A percentile compares a stretch with the other conserved stretches of the same genome.
Evolutionary conservation across 1,140 invertebrate genomes (phyloP).

Genomic region (Heliothis subflexa): DNA sequence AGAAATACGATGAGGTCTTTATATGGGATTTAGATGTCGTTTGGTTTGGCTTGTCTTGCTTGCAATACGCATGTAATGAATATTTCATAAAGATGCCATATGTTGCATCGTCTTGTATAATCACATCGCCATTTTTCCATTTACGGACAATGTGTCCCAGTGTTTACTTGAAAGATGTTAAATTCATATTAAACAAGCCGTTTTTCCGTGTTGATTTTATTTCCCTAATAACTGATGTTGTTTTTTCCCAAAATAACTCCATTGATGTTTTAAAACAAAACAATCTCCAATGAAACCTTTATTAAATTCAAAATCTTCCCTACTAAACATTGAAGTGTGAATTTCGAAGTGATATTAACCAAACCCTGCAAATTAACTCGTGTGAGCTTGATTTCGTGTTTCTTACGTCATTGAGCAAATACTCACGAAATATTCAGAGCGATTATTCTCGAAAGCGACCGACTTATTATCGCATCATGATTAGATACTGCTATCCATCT

Average conservation of each 20-base stretch:
- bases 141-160: slow-evolving; percentile 13
- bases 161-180: slow-evolving; percentile 10
- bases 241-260: slow-evolving; percentile 29
- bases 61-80: slow-evolving; percentile 53
- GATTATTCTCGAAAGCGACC: slow-evolving; percentile 41
- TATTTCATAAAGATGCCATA: slow-evolving; percentile 47
- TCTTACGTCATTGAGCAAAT: slow-evolving; percentile 47
- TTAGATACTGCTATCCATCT: slow-evolving; percentile 45
- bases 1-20: slow-evolving; percentile 99
- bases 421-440: slow-evolving; percentile 33
- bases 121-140: slow-evolving; percentile 27
- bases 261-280: slow-evolving; percentile 3
- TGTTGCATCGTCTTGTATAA: slow-evolving; percentile 45
- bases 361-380: slow-evolving; percentile 46
- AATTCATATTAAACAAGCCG: neutral
- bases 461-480: slow-evolving; percentile 48
- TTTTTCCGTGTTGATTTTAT: slow-evolving; percentile 28
- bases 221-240: slow-evolving; percentile 37
- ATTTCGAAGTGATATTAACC: slow-evolving; percentile 49
- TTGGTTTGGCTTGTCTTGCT: slow-evolving; percentile 76
- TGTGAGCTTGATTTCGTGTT: slow-evolving; percentile 44
- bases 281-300: neutral
- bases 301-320: slow-evolving; percentile 23
- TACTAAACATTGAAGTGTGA: slow-evolving; percentile 45
- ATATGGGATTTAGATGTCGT: slow-evolving; percentile 78